Evolutionary conservation across 2,113 vertebrate genomes (phyloP).

Genomic region (Polyodon spathula): DNA sequence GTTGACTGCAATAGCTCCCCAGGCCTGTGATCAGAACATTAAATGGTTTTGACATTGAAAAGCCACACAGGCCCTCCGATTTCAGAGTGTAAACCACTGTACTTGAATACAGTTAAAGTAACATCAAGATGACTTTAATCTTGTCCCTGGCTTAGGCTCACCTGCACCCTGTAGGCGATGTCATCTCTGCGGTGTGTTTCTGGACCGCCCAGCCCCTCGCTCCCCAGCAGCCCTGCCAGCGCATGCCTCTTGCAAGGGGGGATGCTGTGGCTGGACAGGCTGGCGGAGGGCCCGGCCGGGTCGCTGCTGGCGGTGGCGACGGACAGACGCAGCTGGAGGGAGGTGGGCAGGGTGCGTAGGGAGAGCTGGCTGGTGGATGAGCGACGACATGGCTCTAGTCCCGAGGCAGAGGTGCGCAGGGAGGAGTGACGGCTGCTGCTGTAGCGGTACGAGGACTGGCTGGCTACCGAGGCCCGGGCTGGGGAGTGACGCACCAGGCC

Average conservation of each 20-base stretch:
- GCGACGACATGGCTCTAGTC: conserved; percentile 86
- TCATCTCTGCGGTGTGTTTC: conserved; percentile 81
- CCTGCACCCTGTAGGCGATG: conserved; percentile 93
- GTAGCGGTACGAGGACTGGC: conserved; percentile 91
- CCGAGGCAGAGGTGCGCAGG: conserved; percentile 80
- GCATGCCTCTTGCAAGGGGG: conserved; percentile 90
- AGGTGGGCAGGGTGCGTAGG: conserved; percentile 85
- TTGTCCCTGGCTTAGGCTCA: conserved; percentile 37
- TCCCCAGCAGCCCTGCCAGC: conserved; percentile 83
- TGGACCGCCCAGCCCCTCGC: conserved; percentile 60
- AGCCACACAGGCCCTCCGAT: no score
- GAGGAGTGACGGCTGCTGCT: conserved; percentile 91
- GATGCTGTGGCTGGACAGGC: conserved; percentile 94
- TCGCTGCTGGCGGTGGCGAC: conserved; percentile 73
- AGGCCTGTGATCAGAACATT: no score
- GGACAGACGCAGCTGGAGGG: conserved; percentile 88
- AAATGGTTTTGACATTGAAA: no score
- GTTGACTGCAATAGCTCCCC: no score
- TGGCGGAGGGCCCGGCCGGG: conserved; percentile 70
- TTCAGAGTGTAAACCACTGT: no score
- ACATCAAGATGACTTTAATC: no score
- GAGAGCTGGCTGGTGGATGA: conserved; percentile 97
- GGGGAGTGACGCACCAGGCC: conserved; percentile 88
- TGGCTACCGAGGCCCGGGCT: conserved; percentile 84
- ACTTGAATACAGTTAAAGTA: no score